Conservation (phyloP, 2,113 vertebrate species). For the Psittacara wagleri region DNA sequence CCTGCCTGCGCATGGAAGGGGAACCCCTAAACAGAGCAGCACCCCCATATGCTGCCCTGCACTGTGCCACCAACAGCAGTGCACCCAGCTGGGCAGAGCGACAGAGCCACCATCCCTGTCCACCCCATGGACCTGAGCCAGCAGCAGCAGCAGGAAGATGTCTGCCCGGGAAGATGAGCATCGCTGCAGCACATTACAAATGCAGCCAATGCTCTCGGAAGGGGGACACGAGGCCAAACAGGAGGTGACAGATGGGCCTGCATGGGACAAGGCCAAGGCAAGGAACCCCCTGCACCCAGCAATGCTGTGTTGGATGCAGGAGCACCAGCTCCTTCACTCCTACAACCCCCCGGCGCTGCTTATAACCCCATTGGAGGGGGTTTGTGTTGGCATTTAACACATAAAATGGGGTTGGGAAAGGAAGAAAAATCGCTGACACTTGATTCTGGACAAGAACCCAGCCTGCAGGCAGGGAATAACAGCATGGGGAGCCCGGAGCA, state of each 20-base stretch:
- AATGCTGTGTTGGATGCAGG: background rate
- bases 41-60: background rate
- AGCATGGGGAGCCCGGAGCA: background rate
- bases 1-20: background rate
- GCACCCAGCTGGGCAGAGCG: background rate
- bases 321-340: background rate
- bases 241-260: slow-evolving; percentile 42
- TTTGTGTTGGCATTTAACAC: background rate
- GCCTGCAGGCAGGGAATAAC: background rate
- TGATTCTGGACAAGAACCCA: background rate
- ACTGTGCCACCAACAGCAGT: rapidly evolving
- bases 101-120: rapidly evolving
- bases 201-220: rapidly evolving
- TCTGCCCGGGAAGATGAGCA: background rate
- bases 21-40: background rate
- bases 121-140: background rate
- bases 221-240: background rate
- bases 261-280: background rate
- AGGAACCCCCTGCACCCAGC: background rate
- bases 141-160: background rate
- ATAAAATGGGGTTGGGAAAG: background rate
- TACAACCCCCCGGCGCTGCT: background rate
- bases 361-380: rapidly evolving
- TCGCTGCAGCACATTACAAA: background rate
- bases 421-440: background rate